Base-by-base conservation (phyloP, 1,140 invertebrate species). In the Drosophila sturtevanti region DNA sequence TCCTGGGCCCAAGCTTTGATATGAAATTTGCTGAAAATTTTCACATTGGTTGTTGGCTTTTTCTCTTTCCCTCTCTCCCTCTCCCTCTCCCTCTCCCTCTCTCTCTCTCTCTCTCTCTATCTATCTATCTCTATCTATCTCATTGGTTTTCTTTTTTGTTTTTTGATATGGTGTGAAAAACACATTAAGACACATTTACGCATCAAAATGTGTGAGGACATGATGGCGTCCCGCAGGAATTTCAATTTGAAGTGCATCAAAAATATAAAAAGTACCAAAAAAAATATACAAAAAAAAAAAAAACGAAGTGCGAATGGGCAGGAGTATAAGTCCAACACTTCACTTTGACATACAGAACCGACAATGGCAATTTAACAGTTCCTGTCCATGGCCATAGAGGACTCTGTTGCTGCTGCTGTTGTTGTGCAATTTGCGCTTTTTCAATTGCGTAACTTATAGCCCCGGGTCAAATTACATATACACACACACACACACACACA, bases 401-500 rank as follows among this genome's bases (percentile, higher is more conserved):
- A 75, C 65, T 63, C 74, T 60, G 34, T 35, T 21, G 16, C 16
- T 48, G 9, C 41, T 48, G 16, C 41, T 48, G 41, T 73, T 80
- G 80, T 80, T 80, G 73, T 84, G 84, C 84, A 89, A 89, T 89
- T 89, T 89, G 79, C 63, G 84, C 84, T 82, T 80, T 84, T 76
- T 89, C 77, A 87, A 89, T 69, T 82, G 79, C 79, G 87, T 87
- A 90, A 90, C 87, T 87, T 90, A 90, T 90, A 90, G 87, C 87
- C 87, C 72, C 81, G 87, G 87, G 87, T 90, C 87, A 90, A 79
- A 90, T 90, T 90, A 87, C 87, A 84, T 74, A 75, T 68, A 65
- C 64, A 56, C 48, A 22, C 48, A n/a, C 35, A 54, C 31, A 12
- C 76, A 76, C 77, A n/a, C n/a, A n/a, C n/a, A n/a, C n/a, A n/a